Conservation (phyloP, 2,888 invertebrate species). For the Melanchra persicariae region DNA sequence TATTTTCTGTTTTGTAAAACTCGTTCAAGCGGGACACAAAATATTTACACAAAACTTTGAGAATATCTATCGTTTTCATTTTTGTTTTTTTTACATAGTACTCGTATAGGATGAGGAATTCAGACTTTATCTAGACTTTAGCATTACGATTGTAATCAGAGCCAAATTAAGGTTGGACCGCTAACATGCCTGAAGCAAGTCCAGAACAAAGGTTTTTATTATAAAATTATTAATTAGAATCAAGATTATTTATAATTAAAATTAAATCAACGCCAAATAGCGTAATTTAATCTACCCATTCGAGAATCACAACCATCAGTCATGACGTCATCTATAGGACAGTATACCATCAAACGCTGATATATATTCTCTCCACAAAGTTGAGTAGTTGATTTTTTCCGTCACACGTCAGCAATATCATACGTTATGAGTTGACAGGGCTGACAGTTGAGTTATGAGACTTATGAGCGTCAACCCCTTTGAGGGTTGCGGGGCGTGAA, state of each 20-base stretch:
- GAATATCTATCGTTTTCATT: too few species aligned
- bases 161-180: too few species aligned
- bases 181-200: too few species aligned
- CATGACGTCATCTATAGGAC: not conserved
- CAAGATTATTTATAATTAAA: not conserved
- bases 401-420: conserved; percentile 47
- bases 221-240: not conserved
- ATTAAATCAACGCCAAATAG: not conserved
- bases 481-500: conserved; percentile 34
- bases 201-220: too few species aligned
- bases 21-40: not conserved
- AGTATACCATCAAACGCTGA: conserved; percentile 4
- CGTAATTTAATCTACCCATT: not conserved
- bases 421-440: conserved; percentile 41
- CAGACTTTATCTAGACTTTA: not conserved
- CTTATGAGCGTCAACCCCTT: conserved; percentile 46
- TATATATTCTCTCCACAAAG: conserved; percentile 14
- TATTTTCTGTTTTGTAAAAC: not conserved
- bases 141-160: too few species aligned
- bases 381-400: conserved; percentile 42
- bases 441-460: conserved; percentile 59
- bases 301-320: not conserved
- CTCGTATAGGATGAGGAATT: too few species aligned
- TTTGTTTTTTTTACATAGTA: too few species aligned
- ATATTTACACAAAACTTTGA: too few species aligned